Evolutionary conservation across 2,888 invertebrate genomes (phyloP).

Genomic region (Acronicta psi): DNA sequence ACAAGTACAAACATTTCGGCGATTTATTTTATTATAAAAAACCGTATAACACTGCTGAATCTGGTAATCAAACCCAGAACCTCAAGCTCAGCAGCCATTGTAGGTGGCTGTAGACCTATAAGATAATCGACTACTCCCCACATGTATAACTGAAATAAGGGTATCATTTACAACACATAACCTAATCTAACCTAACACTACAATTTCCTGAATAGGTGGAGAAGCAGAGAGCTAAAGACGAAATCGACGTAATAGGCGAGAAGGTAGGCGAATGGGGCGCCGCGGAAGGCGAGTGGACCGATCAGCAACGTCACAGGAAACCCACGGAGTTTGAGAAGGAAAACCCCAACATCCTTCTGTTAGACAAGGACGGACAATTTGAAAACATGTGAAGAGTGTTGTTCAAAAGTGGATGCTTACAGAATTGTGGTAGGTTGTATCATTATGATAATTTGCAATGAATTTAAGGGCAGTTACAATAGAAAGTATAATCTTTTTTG

Average conservation of each 20-base stretch:
- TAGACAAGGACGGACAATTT: constrained; percentile 93
- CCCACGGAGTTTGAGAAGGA: constrained; percentile 94
- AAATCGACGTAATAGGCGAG: constrained; percentile 92
- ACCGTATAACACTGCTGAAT: too few relatives aligned
- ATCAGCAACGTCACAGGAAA: constrained; percentile 91
- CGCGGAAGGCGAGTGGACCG: constrained; percentile 92
- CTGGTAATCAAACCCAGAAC: too few relatives aligned
- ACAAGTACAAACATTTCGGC: too few relatives aligned
- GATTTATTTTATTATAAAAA: too few relatives aligned
- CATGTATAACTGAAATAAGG: too few relatives aligned
- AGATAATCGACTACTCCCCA: too few relatives aligned
- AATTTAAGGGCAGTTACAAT: background rate
- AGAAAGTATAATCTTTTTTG: too few relatives aligned
- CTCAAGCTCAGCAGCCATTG: too few relatives aligned
- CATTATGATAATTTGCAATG: constrained; percentile 6
- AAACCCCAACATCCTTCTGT: constrained; percentile 93
- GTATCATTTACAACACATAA: too few relatives aligned
- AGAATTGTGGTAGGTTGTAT: constrained; percentile 2
- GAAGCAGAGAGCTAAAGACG: constrained; percentile 90
- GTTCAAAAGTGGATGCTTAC: constrained; percentile 37
- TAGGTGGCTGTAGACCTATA: too few relatives aligned
- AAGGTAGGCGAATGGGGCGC: constrained; percentile 92
- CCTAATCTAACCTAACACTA: background rate
- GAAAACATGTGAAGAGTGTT: constrained; percentile 90
- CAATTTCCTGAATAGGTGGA: constrained; percentile 88